A percentile compares a stretch with the other conserved stretches of the same genome.
Conservation (phyloP, 2,888 invertebrate genomes). For the Eucriotettix oculatus region DNA sequence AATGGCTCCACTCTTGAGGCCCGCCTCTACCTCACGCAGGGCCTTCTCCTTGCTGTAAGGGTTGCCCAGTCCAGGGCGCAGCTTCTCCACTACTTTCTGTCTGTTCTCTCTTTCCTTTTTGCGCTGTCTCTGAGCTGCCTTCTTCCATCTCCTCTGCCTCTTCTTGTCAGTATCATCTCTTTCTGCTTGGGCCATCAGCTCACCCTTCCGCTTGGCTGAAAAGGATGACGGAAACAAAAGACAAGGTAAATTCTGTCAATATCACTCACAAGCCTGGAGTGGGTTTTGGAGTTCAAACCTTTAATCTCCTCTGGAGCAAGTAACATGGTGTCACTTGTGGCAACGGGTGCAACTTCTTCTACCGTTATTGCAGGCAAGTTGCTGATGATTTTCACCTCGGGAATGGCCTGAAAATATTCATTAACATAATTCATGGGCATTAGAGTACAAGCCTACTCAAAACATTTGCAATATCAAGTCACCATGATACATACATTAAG, state of each 20-base stretch:
- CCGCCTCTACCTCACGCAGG: slow-evolving; percentile 40
- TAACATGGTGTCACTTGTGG: slow-evolving; percentile 66
- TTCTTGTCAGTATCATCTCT: slow-evolving; percentile 74
- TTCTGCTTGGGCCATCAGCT: slow-evolving; percentile 55
- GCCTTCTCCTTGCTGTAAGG: slow-evolving; percentile 39
- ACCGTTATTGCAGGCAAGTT: slow-evolving; percentile 81
- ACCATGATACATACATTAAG: too few species aligned
- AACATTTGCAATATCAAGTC: too few species aligned
- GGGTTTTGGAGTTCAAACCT: slow-evolving; percentile 25
- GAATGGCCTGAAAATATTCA: slow-evolving; percentile 37
- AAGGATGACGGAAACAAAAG: not conserved
- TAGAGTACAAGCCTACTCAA: too few species aligned
- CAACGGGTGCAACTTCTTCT: slow-evolving; percentile 90
- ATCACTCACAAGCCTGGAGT: too few species aligned
- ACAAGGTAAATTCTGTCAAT: not conserved
- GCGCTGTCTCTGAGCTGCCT: slow-evolving; percentile 48
- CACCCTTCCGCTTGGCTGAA: slow-evolving; percentile 29
- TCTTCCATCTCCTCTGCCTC: slow-evolving; percentile 73
- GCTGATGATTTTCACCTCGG: slow-evolving; percentile 78
- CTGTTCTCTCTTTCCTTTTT: slow-evolving; percentile 29
- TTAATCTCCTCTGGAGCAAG: slow-evolving; percentile 87
- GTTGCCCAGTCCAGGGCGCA: slow-evolving; percentile 33
- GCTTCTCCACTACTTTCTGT: slow-evolving; percentile 29
- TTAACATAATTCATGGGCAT: too few species aligned
- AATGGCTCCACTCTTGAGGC: slow-evolving; percentile 46